A percentile compares a stretch with the other conserved stretches of the same genome.
Evolutionary conservation across 2,797 vertebrate species (phyloP).

Genomic region (Sitta carolinensis): DNA sequence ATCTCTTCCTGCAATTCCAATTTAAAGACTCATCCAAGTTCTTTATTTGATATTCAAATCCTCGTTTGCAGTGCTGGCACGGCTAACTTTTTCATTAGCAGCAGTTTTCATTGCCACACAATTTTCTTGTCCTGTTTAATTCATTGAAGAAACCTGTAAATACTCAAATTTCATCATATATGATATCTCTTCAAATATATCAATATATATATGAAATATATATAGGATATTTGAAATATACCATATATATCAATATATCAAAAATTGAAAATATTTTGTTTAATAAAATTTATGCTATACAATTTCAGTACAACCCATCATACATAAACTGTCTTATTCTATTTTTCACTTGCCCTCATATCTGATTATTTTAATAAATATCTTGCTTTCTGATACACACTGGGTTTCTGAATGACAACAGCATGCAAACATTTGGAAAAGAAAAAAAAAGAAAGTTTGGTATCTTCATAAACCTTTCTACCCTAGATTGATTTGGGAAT

Average conservation of each 20-base stretch:
- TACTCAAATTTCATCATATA: not conserved
- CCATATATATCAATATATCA: no score
- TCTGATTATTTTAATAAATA: constrained; percentile 4
- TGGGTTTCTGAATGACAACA: not conserved
- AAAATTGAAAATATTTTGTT: not conserved
- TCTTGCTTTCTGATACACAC: not conserved
- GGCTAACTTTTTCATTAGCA: not conserved
- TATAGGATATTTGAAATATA: no score
- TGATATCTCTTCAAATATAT: not conserved
- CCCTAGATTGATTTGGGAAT: not conserved
- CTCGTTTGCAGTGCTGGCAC: not conserved
- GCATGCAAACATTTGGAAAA: not conserved
- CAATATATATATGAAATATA: no score
- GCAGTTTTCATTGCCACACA: not conserved
- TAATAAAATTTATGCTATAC: not conserved
- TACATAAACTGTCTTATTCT: not conserved
- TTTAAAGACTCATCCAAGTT: not conserved
- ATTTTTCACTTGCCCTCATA: not conserved
- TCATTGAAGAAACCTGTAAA: not conserved
- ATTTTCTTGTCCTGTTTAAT: not conserved
- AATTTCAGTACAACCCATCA: not conserved
- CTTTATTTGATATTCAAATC: not conserved
- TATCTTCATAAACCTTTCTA: not conserved
- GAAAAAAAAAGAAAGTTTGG: not conserved
- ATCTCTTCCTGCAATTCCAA: not conserved